A percentile compares a stretch with the other conserved stretches of the same genome.
Conservation (phyloP, 2,797 vertebrate genomes). For the Clarias laeviceps region DNA sequence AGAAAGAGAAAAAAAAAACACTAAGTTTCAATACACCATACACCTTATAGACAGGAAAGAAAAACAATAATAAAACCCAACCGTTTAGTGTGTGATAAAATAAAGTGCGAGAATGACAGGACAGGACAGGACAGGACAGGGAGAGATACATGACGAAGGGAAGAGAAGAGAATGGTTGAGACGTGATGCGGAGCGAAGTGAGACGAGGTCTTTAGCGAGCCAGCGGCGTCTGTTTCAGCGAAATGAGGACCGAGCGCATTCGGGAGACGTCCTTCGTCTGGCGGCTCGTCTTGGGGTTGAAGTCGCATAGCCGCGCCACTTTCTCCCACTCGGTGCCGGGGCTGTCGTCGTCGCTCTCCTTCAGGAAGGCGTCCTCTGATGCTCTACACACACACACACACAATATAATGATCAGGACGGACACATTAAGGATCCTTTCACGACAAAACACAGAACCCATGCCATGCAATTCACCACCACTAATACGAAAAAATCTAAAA, state of each 20-base stretch:
- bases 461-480: conserved; percentile 27
- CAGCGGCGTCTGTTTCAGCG: conserved; percentile 91
- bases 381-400: conserved; percentile 72
- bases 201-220: conserved; percentile 69
- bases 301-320: conserved; percentile 96
- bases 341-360: conserved; percentile 86
- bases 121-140: no score
- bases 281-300: conserved; percentile 97
- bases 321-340: conserved; percentile 94
- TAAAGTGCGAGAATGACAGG: conserved; percentile 45
- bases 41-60: not conserved
- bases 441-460: not conserved
- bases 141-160: conserved; percentile 7
- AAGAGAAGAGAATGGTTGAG: conserved; percentile 36
- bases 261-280: conserved; percentile 96
- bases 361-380: conserved; percentile 92
- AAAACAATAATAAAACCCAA: not conserved
- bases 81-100: conserved; percentile 40
- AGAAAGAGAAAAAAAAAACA: not conserved
- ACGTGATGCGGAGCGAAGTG: conserved; percentile 19
- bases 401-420: not conserved
- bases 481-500: not conserved
- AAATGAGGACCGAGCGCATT: conserved; percentile 97
- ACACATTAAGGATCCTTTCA: not conserved
- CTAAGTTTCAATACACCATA: not conserved